Evolutionary conservation across 2,888 invertebrate species (phyloP).

Genomic region (Sylvicola cinctus): DNA sequence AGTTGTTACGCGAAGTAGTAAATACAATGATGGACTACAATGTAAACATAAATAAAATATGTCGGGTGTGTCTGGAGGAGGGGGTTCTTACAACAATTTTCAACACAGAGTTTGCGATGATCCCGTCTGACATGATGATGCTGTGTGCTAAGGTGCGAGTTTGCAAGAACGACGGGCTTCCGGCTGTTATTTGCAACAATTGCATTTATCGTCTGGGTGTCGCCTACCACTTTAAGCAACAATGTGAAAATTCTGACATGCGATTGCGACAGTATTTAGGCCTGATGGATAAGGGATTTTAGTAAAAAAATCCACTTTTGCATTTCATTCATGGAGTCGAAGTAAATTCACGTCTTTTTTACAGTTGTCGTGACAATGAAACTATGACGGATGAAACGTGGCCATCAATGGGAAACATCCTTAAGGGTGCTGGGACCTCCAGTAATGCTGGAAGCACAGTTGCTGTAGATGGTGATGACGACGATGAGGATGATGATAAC

Average conservation of each 20-base stretch:
- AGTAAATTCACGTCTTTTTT: no score
- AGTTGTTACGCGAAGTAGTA: no score
- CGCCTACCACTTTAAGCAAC: slow-evolving; percentile 40
- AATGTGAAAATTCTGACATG: slow-evolving; percentile 36
- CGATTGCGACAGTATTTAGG: slow-evolving; percentile 36
- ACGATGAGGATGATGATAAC: slow-evolving; percentile 3
- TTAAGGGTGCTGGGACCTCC: no score
- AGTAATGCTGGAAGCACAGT: no score
- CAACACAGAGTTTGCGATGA: slow-evolving; percentile 35
- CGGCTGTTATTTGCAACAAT: slow-evolving; percentile 38
- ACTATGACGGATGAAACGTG: slow-evolving; percentile 31
- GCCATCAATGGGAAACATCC: not conserved
- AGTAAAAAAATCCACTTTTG: slow-evolving; percentile 16
- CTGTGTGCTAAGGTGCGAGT: slow-evolving; percentile 32
- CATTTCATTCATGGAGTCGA: no score
- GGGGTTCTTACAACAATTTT: slow-evolving; percentile 36
- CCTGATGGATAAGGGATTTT: slow-evolving; percentile 19
- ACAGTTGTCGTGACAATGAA: slow-evolving; percentile 31
- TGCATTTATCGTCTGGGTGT: slow-evolving; percentile 38
- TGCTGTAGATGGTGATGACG: slow-evolving; percentile 2
- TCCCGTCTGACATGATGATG: slow-evolving; percentile 37
- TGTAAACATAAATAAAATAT: slow-evolving; percentile 26
- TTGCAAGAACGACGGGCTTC: slow-evolving; percentile 35
- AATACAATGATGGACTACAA: slow-evolving; percentile 25
- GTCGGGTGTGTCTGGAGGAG: slow-evolving; percentile 38